Evolutionary conservation across 2,888 invertebrate species (phyloP).

Genomic region (Epinotia bilunana): DNA sequence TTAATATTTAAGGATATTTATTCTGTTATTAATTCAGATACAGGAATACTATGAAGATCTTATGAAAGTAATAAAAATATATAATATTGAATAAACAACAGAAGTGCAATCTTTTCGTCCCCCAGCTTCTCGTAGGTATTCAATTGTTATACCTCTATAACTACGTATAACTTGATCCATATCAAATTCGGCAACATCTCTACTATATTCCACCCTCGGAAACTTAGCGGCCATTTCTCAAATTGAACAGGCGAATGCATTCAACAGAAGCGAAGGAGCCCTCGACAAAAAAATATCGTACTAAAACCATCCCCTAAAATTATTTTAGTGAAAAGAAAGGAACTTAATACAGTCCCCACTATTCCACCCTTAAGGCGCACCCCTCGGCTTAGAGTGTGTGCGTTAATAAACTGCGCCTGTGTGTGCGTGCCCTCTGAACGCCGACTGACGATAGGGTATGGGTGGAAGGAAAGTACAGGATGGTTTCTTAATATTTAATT

Average conservation of each 20-base stretch:
- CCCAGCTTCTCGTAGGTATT: conserved; percentile 3
- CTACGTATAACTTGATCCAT: conserved; percentile 35
- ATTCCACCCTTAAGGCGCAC: conserved; percentile 74
- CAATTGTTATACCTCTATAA: conserved; percentile 25
- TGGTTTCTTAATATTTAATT: conserved; percentile 15
- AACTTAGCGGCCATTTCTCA: conserved; percentile 74
- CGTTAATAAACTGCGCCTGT: conserved; percentile 55
- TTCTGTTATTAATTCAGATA: no score
- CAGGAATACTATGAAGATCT: no score
- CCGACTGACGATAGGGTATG: conserved; percentile 71
- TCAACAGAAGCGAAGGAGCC: conserved; percentile 71
- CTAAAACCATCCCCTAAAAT: conserved; percentile 84
- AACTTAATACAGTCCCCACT: conserved; percentile 84
- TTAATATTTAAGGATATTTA: no score
- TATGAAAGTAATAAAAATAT: neutral
- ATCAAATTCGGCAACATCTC: conserved; percentile 41
- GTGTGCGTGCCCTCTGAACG: conserved; percentile 76
- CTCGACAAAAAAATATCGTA: conserved; percentile 80
- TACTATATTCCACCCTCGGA: conserved; percentile 58
- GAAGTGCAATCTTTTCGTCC: neutral
- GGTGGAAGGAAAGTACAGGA: conserved; percentile 57
- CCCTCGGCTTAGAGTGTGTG: conserved; percentile 59
- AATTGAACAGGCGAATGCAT: conserved; percentile 71
- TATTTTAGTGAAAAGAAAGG: conserved; percentile 85
- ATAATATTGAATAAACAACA: neutral